These are phyloP conservation scores for Enteromius argenteus DNA, from an alignment of 2,797 vertebrate species.

Conservation along the genomic window DNA sequence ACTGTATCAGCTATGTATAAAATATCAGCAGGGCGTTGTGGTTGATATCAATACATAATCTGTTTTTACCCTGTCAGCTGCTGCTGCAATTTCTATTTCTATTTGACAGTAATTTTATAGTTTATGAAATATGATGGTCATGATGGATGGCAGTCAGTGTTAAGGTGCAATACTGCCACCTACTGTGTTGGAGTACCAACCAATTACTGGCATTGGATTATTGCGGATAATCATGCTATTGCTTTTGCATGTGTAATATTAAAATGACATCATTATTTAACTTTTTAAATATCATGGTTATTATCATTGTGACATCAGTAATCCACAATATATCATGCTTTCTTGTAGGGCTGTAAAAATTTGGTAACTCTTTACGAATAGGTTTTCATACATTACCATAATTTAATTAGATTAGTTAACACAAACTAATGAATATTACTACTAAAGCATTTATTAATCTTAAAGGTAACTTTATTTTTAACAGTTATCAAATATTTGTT, in stretches of 20 bases:
- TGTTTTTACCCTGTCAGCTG: background rate
- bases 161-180: background rate
- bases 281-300: background rate
- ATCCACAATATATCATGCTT: background rate
- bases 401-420: no score
- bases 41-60: background rate
- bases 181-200: slow-evolving; percentile 3
- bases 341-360: no score
- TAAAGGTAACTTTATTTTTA: background rate
- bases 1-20: no score
- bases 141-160: background rate
- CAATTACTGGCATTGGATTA: background rate
- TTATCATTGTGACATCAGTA: background rate
- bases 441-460: background rate
- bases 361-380: no score
- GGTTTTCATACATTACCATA: no score
- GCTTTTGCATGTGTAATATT: background rate
- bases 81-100: background rate
- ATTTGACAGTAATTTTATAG: background rate
- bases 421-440: background rate
- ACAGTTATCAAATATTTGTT: background rate
- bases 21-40: background rate
- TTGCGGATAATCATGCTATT: background rate
- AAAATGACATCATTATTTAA: background rate
- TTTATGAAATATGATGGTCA: no score